Conservation (phyloP, 2,797 vertebrate genomes). For the Loriculus beryllinus region DNA sequence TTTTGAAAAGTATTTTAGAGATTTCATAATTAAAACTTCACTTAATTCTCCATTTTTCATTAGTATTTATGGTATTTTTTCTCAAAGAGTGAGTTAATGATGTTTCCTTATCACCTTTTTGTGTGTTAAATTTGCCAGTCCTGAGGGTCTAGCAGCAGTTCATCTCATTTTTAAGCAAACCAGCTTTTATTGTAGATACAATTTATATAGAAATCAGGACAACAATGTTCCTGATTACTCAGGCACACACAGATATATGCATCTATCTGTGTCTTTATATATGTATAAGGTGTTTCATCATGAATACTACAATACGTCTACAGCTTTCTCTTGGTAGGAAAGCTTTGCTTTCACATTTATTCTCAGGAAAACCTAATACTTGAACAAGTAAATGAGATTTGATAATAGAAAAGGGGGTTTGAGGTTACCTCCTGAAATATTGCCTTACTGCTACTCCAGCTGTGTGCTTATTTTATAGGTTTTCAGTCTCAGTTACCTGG, state of each 20-base stretch:
- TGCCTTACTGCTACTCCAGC: neutral
- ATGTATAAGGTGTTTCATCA: neutral
- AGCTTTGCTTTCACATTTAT: neutral
- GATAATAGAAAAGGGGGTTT: neutral
- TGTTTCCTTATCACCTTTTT: neutral
- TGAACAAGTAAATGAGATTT: neutral
- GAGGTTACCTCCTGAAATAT: neutral
- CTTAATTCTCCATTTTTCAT: neutral
- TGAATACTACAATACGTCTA: neutral
- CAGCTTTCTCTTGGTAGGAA: neutral
- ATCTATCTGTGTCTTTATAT: neutral
- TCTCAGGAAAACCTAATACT: neutral
- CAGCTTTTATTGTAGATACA: neutral
- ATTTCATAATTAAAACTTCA: neutral
- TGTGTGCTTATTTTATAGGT: neutral
- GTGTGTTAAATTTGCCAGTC: neutral
- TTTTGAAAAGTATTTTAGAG: constrained; percentile 1
- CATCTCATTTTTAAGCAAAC: neutral
- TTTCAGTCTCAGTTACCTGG: neutral
- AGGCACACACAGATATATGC: neutral
- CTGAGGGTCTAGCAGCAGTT: neutral
- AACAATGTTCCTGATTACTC: neutral
- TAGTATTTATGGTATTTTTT: neutral
- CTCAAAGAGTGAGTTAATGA: neutral
- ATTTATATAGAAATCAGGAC: neutral